Conservation (phyloP, 2,113 vertebrate species). For the Lipophrys pholis region DNA sequence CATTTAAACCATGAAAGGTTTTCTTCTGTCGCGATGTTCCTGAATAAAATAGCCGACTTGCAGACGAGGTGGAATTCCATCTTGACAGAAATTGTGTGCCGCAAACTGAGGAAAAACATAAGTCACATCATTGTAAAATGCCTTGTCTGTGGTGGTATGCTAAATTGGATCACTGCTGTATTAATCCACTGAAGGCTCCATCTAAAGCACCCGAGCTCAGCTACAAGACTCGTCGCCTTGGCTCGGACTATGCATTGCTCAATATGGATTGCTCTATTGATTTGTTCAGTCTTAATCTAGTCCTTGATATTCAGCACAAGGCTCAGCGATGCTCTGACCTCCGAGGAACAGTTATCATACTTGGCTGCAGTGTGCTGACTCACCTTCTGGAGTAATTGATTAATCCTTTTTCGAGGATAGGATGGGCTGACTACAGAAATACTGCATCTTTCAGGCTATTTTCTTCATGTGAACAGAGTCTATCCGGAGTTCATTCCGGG, state of each 20-base stretch:
- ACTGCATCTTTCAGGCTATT: constrained; percentile 26
- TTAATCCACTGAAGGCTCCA: constrained; percentile 71
- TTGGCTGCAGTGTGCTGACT: constrained; percentile 68
- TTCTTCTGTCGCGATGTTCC: constrained; percentile 10
- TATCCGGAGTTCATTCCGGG: constrained; percentile 20
- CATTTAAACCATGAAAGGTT: constrained; percentile 30
- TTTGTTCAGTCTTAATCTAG: constrained; percentile 77
- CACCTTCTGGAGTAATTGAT: constrained; percentile 63
- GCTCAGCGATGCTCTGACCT: constrained; percentile 67
- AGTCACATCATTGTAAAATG: constrained; percentile 27
- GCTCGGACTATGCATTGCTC: constrained; percentile 52
- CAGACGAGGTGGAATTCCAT: constrained; percentile 24
- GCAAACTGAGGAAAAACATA: too few species aligned
- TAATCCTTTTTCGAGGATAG: constrained; percentile 39
- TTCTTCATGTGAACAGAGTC: constrained; percentile 21
- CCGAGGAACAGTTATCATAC: constrained; percentile 70
- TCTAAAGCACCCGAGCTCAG: constrained; percentile 48
- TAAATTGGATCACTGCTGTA: constrained; percentile 73
- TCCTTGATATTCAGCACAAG: constrained; percentile 81
- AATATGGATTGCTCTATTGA: constrained; percentile 75
- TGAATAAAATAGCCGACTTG: constrained; percentile 27
- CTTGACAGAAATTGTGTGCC: constrained; percentile 6
- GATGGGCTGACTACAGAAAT: constrained; percentile 40
- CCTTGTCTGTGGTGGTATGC: constrained; percentile 34
- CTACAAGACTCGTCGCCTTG: constrained; percentile 61